Evolutionary conservation across 2,888 invertebrate genomes (phyloP), one percentile per base, ranked within the genome.

Genomic region (Limnephilus lunatus): DNA sequence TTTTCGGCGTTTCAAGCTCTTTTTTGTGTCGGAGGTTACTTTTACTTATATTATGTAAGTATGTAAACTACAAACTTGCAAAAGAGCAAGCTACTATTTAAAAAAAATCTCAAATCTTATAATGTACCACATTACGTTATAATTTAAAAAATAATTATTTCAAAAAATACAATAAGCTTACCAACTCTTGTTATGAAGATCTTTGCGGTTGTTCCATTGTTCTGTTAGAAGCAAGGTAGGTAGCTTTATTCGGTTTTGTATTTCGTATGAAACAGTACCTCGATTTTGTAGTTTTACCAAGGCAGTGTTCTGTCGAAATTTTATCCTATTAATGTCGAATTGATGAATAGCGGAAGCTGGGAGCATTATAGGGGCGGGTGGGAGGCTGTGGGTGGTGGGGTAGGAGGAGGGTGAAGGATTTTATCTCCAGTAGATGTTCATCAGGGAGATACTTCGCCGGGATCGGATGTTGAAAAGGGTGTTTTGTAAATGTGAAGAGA

Each of bases 251-350:
- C 7, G 68, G 25, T 68, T 68, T 68, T 25, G 68, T 25, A 68
- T 68, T 68, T 68, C 25, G 5, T 9, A 68, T 68, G 68, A 68
- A 68, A 68, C 68, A n/a, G 25, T 68, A 68, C 68, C 35, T 32
- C 35, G 35, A 83, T 83, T 83, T 83, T 83, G 83, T 83, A 32
- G 35, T 83, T 25, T 32, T 83, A 83, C 25, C 83, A 83, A 15
- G 83, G 91, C 92, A 89, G n/a, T 48, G 68, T 68, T 68, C 25
- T 68, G 39, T 86, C 81, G 92, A 92, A 93, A 93, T 93, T 93
- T 93, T 92, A 93, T 92, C 93, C 93, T 93, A 93, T 93, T 93
- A 93, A 93, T 93, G 93, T 93, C 92, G 93, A 93, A 92, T 92
- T 93, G 93, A 93, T 93, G 93, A 93, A 93, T 93, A 91, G 92